Evolutionary conservation across 2,888 invertebrate species (phyloP), one percentile per base, ranked within the genome.

Genomic region (Chrysolina americana): DNA sequence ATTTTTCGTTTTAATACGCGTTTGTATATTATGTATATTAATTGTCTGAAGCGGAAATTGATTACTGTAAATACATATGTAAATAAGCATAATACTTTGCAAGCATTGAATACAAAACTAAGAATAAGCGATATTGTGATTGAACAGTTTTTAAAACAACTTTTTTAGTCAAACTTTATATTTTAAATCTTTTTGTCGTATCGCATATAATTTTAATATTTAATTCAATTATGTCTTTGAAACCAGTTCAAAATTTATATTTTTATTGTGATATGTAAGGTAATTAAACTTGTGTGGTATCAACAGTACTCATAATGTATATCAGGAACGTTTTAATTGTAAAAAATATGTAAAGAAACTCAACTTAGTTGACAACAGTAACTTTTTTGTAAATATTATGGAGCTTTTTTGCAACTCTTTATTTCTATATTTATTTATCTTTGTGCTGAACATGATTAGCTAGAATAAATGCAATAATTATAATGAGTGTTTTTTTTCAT

Each of bases 11-110:
- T 28, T 36, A 36, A 3, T 59, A 2, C 5, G 23, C 1, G 28
- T 59, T 23, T 68, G 68, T 68, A 68, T 41, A 68, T 68, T 36
- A 68, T 68, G 68, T 68, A 68, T 41, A 68, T 68, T 21, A 53
- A 68, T 68, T 68, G 53, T 68, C 17, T 53, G 21, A 68, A 53
- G 17, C 56, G 68, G 68, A 56, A 53, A 19, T 68, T 50, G 28
- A 36, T 50, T n/a, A 28, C 15, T 68, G 68, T 68, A 68, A 50
- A 68, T 68, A 19, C 36, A 5, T 68, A 19, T 68, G 48, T 53
- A 36, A 41, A 68, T 53, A 53, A 41, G 19, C 36, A 19, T 41
- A 68, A 68, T 48, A 17, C 23, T 23, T 47, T 68, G 44, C 19
- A 17, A 68, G 68, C 68, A 53, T 68, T 68, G 53, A 15, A 68